Evolutionary conservation across 2,113 vertebrate species (phyloP).

Genomic region (Hypanus sabinus): DNA sequence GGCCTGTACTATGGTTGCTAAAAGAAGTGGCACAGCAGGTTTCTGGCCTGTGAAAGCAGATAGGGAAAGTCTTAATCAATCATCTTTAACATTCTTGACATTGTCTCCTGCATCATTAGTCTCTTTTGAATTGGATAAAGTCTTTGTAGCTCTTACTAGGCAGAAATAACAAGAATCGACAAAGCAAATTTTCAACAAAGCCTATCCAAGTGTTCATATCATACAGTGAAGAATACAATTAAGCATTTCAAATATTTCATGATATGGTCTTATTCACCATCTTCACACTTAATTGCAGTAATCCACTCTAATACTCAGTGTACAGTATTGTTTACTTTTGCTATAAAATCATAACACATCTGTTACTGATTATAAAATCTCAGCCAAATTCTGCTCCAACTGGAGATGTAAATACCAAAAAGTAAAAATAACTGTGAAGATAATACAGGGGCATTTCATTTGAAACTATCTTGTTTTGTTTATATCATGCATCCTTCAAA

Average conservation of each 20-base stretch:
- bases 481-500: constrained; percentile 6
- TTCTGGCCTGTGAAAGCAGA: neutral
- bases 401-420: neutral
- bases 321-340: neutral
- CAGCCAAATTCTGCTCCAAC: neutral
- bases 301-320: neutral
- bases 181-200: neutral
- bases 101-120: neutral
- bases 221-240: neutral
- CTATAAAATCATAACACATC: neutral
- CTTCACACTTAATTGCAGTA: neutral
- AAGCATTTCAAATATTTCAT: neutral
- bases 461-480: neutral
- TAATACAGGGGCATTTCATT: neutral
- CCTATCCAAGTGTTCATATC: neutral
- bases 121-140: neutral
- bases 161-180: neutral
- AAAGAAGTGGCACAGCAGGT: neutral
- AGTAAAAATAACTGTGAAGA: neutral
- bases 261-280: neutral
- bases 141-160: neutral
- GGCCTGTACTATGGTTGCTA: neutral
- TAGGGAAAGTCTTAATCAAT: neutral
- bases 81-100: neutral
- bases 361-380: neutral